Evolutionary conservation across 37 sponge, comb jelly and placozoan species (phyloP).

Genomic region (Hormiphora californensis): DNA sequence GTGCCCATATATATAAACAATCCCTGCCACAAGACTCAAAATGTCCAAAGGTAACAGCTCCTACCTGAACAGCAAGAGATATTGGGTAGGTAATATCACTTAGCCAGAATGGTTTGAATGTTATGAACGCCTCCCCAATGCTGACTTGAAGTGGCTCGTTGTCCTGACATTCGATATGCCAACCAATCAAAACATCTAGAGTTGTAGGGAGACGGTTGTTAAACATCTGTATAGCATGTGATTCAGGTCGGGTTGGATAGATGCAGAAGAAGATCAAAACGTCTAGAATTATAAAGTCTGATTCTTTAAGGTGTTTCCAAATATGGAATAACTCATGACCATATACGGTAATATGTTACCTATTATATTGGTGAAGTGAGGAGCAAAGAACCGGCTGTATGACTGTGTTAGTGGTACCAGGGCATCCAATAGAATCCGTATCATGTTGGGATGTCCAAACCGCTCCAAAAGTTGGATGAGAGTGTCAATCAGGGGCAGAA

Average conservation of each 20-base stretch:
- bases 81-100: constrained; percentile 5
- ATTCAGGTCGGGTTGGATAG: too few relatives aligned
- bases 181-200: constrained; percentile 86
- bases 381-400: neutral
- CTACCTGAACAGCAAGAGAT: neutral
- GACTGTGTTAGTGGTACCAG: constrained; percentile 30
- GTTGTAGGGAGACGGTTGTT: too few relatives aligned
- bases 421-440: neutral
- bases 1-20: too few relatives aligned
- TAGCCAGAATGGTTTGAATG: constrained; percentile 14
- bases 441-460: neutral
- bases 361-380: constrained; percentile 41
- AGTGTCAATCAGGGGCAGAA: constrained; percentile 18
- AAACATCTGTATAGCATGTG: too few relatives aligned
- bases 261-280: too few relatives aligned
- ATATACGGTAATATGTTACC: neutral
- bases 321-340: too few relatives aligned
- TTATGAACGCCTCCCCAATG: neutral
- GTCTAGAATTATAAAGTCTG: too few relatives aligned
- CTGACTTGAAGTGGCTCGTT: constrained; percentile 56
- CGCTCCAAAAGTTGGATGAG: neutral
- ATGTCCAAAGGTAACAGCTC: too few relatives aligned
- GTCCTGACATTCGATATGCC: constrained; percentile 85
- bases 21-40: too few relatives aligned
- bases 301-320: too few relatives aligned